A percentile compares a stretch with the other conserved stretches of the same genome.
Conservation (phyloP, 2,888 invertebrate species). For the Sesia apiformis region DNA sequence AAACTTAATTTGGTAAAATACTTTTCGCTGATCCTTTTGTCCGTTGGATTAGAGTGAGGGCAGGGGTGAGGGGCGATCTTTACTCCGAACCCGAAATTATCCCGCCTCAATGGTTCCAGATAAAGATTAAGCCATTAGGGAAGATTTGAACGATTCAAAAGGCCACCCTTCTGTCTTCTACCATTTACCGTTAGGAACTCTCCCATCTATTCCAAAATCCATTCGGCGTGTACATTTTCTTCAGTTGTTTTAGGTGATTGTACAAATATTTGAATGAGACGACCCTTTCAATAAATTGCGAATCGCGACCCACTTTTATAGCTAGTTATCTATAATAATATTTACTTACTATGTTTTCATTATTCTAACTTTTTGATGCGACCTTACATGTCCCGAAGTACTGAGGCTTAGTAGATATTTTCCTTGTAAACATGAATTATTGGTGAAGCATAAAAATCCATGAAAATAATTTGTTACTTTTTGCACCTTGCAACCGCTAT, state of each 20-base stretch:
- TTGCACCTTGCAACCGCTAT: too few species aligned
- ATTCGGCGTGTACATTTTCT: neutral
- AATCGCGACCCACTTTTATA: too few species aligned
- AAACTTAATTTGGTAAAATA: constrained; percentile 16
- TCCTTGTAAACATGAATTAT: too few species aligned
- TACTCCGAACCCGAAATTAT: constrained; percentile 32
- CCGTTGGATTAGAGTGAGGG: constrained; percentile 20
- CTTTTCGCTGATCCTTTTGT: constrained; percentile 26
- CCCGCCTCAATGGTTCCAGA: constrained; percentile 31
- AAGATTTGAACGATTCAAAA: constrained; percentile 4
- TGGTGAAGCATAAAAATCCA: too few species aligned
- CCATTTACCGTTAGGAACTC: neutral
- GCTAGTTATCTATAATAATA: too few species aligned
- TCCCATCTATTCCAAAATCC: neutral
- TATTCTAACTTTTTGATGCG: too few species aligned
- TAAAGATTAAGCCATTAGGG: constrained; percentile 44
- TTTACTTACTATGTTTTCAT: too few species aligned
- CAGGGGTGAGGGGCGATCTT: constrained; percentile 24
- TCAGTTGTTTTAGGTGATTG: neutral
- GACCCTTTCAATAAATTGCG: too few species aligned
- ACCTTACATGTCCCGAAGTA: too few species aligned
- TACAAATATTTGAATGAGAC: too few species aligned
- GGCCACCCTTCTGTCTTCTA: neutral
- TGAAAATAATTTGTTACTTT: too few species aligned
- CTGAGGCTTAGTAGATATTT: too few species aligned